Evolutionary conservation across 2,888 invertebrate species (phyloP).

Genomic region (Oasisia sp.): DNA sequence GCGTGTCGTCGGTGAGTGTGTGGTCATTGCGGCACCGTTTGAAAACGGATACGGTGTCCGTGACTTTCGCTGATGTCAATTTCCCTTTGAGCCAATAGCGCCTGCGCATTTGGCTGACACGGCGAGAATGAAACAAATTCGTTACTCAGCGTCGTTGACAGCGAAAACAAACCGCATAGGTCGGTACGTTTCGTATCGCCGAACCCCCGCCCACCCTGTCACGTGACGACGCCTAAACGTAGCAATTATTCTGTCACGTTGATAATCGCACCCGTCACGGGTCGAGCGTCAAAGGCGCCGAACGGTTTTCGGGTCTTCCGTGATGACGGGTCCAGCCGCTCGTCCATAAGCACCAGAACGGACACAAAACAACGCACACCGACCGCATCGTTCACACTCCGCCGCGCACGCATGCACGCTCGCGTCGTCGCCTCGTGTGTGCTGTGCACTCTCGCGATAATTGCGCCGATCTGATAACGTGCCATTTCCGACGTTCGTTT

Average conservation of each 20-base stretch:
- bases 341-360: neutral
- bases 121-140: neutral
- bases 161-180: neutral
- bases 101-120: neutral
- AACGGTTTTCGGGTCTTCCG: neutral
- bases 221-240: neutral
- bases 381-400: neutral
- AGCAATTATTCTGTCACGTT: slow-evolving; percentile 17
- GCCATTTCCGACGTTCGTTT: slow-evolving; percentile 11
- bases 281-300: neutral
- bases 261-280: neutral
- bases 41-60: neutral
- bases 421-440: neutral
- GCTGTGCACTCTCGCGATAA: neutral
- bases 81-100: neutral
- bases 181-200: neutral
- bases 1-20: neutral
- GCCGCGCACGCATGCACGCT: neutral
- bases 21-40: neutral
- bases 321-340: neutral
- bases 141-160: neutral
- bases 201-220: slow-evolving; percentile 1
- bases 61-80: neutral
- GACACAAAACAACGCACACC: neutral
- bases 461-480: neutral